These are phyloP conservation scores for pig (Sus scrofa) DNA, from an alignment of 2,113 vertebrate genomes.

Conservation along the genomic window T2T-Sscrofa CM000830.6:7906501-7907000, in stretches of 20 bases:
- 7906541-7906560: background rate
- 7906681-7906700: accelerated
- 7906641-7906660: background rate
- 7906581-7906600: background rate
- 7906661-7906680: accelerated
- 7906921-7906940: accelerated
- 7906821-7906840: background rate
- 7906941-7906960: accelerated
- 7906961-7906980: background rate
- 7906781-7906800: no score
- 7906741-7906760: accelerated
- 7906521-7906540: no score
- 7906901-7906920: background rate
- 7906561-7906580: background rate
- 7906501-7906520: no score
- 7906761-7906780: accelerated
- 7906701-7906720: accelerated
- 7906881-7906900: background rate
- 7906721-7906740: accelerated
- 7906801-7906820: background rate
- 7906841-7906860: background rate
- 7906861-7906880: background rate
- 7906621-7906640: no score
- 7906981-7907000: background rate
- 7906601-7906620: background rate